Conservation (phyloP, 37 sponge, comb jelly and placozoan genomes). For the Dysidea cf. avara region DNA sequence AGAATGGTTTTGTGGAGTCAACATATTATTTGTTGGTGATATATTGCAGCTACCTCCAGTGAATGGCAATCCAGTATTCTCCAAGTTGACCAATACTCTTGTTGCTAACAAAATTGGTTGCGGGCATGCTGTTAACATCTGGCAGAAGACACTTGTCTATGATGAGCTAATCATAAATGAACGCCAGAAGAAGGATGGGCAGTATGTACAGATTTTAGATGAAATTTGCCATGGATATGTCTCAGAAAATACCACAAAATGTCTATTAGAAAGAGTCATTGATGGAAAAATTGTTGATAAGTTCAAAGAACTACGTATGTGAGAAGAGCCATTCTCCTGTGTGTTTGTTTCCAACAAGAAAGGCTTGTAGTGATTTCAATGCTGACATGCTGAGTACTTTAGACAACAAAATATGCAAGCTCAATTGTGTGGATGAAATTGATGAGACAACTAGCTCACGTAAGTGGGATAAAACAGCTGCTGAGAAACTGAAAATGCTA, state of each 20-base stretch:
- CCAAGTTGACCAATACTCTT: too few species aligned
- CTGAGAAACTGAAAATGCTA: slow-evolving; percentile 41
- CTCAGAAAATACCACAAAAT: neutral
- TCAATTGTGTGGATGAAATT: slow-evolving; percentile 45
- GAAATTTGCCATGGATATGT: slow-evolving; percentile 12
- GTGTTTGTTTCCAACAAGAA: slow-evolving; percentile 45
- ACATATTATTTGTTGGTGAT: too few species aligned
- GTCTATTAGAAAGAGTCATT: neutral
- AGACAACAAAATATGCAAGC: neutral
- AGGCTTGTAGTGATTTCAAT: slow-evolving; percentile 37
- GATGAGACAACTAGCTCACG: slow-evolving; percentile 44
- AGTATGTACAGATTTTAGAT: slow-evolving; percentile 16
- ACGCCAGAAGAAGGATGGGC: slow-evolving; percentile 49
- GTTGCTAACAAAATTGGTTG: neutral
- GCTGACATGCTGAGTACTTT: slow-evolving; percentile 11
- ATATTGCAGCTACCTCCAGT: too few species aligned
- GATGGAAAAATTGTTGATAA: slow-evolving; percentile 13
- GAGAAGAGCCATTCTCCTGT: slow-evolving; percentile 19
- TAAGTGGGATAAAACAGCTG: slow-evolving; percentile 55
- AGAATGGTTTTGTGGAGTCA: slow-evolving; percentile 29
- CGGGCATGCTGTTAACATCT: slow-evolving; percentile 29
- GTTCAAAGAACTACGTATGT: slow-evolving; percentile 24
- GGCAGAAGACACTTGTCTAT: slow-evolving; percentile 27
- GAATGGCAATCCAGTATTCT: too few species aligned
- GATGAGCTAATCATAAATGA: slow-evolving; percentile 72